Evolutionary conservation across 2,797 vertebrate species (phyloP).

Genomic region (Octomys mimax): DNA sequence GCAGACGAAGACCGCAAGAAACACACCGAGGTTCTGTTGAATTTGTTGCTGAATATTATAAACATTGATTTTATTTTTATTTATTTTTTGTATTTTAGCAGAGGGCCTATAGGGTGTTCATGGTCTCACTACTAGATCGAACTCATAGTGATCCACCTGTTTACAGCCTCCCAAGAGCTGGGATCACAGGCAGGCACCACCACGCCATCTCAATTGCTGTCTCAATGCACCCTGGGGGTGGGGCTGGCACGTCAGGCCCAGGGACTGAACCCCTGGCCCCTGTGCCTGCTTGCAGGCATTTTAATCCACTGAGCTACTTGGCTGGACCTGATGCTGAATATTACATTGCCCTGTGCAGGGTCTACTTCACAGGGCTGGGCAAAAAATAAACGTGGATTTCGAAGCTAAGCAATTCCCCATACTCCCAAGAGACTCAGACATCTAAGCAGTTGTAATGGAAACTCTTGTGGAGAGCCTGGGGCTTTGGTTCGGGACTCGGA

Average conservation of each 20-base stretch:
- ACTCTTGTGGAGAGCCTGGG: neutral
- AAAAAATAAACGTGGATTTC: neutral
- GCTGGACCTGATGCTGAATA: neutral
- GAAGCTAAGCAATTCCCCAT: neutral
- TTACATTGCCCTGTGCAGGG: neutral
- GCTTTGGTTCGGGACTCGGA: neutral
- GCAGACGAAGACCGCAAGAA: constrained; percentile 18
- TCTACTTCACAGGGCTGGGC: neutral
- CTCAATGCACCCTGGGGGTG: too few relatives aligned
- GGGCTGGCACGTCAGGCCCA: too few relatives aligned
- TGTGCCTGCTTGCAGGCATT: too few relatives aligned
- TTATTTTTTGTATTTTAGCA: too few relatives aligned
- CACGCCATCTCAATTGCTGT: too few relatives aligned
- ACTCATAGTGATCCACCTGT: too few relatives aligned
- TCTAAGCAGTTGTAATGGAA: neutral
- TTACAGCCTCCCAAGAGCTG: too few relatives aligned
- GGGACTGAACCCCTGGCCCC: too few relatives aligned
- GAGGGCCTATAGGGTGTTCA: too few relatives aligned
- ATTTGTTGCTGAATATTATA: neutral
- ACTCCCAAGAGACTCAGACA: neutral
- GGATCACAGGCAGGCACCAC: too few relatives aligned
- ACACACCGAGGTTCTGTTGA: neutral
- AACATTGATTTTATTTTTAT: too few relatives aligned
- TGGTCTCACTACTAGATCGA: too few relatives aligned
- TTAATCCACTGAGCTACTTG: neutral